Evolutionary conservation across 2,888 invertebrate species (phyloP), one percentile per base, ranked within the genome.

Genomic region (Automeris io): DNA sequence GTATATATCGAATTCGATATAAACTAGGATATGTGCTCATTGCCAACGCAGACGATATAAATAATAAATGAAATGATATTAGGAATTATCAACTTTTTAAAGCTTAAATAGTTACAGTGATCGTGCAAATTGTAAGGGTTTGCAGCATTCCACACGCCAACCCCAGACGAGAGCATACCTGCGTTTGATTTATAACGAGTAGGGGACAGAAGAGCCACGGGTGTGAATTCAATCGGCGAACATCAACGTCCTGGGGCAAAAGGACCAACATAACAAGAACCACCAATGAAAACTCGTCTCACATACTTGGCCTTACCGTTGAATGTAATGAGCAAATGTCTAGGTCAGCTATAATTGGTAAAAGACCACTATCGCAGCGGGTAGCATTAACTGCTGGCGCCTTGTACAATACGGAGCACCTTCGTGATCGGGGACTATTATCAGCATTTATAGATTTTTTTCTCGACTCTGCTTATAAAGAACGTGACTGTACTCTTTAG

Each of bases 161-260:
- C 74, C 53, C 61, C 63, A 70, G 80, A 79, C 80, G 66, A 69
- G 70, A 66, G 64, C 68, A 63, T 78, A 81, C 77, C 83, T 86
- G 85, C 77, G 63, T 77, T 80, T 86, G 83, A 86, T 85, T 86
- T 83, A 85, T 80, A 81, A 76, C 73, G 65, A 76, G 71, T 60
- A 76, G 81, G 82, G 81, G 76, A 75, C 75, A 71, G 49, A 60
- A 51, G 64, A 70, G 67, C 70, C 66, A 69, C 67, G 73, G 70
- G 79, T 77, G 77, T 75, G 75, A 79, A 80, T 75, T 75, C 71
- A 76, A 75, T 77, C 74, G 69, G 68, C 65, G 63, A 70, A 62
- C 57, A 68, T 63, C 54, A 59, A 62, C 64, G 53, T 73, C 67
- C 66, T 65, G 68, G 57, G 67, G 68, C 57, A 61, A 52, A 51